Conservation (phyloP, 2,888 invertebrate genomes). For the Drosophila nr. perissopoda region DNA sequence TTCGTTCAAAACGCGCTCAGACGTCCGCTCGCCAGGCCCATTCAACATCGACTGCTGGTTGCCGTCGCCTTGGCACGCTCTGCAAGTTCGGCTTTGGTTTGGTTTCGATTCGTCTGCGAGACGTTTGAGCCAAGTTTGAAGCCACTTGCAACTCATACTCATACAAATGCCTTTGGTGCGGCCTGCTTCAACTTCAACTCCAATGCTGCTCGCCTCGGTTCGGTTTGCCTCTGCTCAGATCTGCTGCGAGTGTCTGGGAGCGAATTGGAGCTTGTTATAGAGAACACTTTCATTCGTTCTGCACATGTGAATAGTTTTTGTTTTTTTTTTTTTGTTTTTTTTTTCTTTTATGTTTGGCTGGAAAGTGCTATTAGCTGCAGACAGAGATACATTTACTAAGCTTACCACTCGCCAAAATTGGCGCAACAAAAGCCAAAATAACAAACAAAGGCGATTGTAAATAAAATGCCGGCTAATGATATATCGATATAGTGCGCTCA, state of each 20-base stretch:
- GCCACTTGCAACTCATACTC: conserved; percentile 55
- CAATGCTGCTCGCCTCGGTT: conserved; percentile 23
- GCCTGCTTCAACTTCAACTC: conserved; percentile 47
- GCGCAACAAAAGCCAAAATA: conserved; percentile 63
- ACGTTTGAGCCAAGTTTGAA: conserved; percentile 77
- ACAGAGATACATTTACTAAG: conserved; percentile 44
- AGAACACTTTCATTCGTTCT: conserved; percentile 81
- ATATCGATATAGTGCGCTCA: conserved; percentile 72
- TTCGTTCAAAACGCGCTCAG: conserved; percentile 56
- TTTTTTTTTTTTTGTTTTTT: conserved; percentile 3
- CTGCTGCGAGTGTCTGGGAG: conserved; percentile 26
- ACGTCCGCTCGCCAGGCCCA: conserved; percentile 77
- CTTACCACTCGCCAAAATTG: conserved; percentile 57
- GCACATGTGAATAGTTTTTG: conserved; percentile 51
- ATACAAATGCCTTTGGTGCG: conserved; percentile 25
- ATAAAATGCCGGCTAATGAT: conserved; percentile 77
- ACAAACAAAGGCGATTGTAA: conserved; percentile 77
- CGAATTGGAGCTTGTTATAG: conserved; percentile 59
- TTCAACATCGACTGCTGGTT: conserved; percentile 77
- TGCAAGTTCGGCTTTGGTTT: conserved; percentile 72
- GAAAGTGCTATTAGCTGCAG: conserved; percentile 73
- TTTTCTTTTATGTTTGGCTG: conserved; percentile 31
- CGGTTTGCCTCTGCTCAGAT: conserved; percentile 1
- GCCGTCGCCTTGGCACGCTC: conserved; percentile 48
- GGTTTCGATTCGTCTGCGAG: conserved; percentile 39